phyloP scores from a whole-genome alignment of 2,888 invertebrate species.

The Rhorus exstirpatorius region DNA sequence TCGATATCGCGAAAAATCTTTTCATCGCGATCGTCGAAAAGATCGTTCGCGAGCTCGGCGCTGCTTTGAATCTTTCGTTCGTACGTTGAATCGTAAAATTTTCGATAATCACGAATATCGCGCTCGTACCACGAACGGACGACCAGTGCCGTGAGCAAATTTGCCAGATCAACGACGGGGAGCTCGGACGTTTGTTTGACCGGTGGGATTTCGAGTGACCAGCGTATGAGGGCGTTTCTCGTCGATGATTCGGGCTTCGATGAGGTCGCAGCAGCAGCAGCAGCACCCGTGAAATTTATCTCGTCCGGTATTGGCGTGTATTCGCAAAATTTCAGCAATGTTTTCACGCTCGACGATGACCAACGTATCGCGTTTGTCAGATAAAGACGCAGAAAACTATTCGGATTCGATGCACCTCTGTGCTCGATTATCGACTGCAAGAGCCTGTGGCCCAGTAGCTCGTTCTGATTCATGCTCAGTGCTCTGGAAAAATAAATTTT shows the following conservation, averaged over 20 bases:
- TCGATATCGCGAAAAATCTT: constrained; percentile 73
- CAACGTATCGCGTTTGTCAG: constrained; percentile 84
- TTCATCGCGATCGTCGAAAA: constrained; percentile 67
- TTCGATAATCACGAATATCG: constrained; percentile 49
- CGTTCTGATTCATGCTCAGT: constrained; percentile 86
- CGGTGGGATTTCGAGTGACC: constrained; percentile 77
- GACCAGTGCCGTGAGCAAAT: constrained; percentile 76
- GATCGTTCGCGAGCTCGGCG: constrained; percentile 30
- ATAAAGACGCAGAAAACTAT: constrained; percentile 84
- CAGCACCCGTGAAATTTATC: constrained; percentile 67
- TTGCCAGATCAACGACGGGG: constrained; percentile 76
- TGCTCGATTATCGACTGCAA: constrained; percentile 84
- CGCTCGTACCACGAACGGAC: constrained; percentile 74
- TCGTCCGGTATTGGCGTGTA: constrained; percentile 80
- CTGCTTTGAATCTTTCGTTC: neutral
- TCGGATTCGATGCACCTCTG: constrained; percentile 81
- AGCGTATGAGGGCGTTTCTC: constrained; percentile 77
- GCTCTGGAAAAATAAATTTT: constrained; percentile 82
- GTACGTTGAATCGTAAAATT: constrained; percentile 36
- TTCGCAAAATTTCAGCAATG: constrained; percentile 83
- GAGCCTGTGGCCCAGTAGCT: constrained; percentile 84
- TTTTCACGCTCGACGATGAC: constrained; percentile 83
- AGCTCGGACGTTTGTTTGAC: constrained; percentile 68
- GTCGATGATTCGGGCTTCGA: constrained; percentile 71
- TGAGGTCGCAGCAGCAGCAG: constrained; percentile 48